Base-by-base conservation (phyloP, 2,797 vertebrate species). In the Channallabes apus region DNA sequence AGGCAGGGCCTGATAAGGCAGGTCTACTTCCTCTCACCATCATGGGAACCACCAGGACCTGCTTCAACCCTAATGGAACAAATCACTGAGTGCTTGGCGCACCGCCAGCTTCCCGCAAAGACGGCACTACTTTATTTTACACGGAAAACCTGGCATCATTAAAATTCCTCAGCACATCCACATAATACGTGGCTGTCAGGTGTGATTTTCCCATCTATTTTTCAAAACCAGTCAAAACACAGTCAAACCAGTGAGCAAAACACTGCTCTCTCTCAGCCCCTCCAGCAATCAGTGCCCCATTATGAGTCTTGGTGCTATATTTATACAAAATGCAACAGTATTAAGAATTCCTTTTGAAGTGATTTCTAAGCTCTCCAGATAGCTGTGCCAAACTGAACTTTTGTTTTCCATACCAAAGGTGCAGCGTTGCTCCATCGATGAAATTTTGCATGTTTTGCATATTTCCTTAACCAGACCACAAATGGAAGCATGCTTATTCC, bases 261-360 rank as follows among this genome's bases (percentile, higher is more conserved):
- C 80, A 87, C 41, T 61, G 32, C 27, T 46, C 32, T 62, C 83
- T 72, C 61, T 62, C 58, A 86, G 79, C 78, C 82, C 84, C 65
- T 46, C 2, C 54, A 85, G 68, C 77, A 80, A 85, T 68, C 71
- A 51, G 59, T 41, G 72, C 65, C 77, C 78, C 62, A 58, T 84
- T 80, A 82, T 6, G 54, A 84, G 82, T 64, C 64, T 82, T 81
- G 65, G 78, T 71, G 73, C 75, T 82, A 65, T 35, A 59, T 67
- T 71, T 75, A 64, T 79, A 68, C 35, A 80, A 83, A 85, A 81
- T 76, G 71, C 64, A 78, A 84, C 76, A 54, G 46, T 64, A 88
- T 91, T 89, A 82, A 32, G 71, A 87, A 91, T 87, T 89, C 85
- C 85, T 86, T 90, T 90, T 89, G 69, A 91, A 64, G 78, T 83